Evolutionary conservation across 2,113 vertebrate species (phyloP).

Genomic region (Rallus limicola): DNA sequence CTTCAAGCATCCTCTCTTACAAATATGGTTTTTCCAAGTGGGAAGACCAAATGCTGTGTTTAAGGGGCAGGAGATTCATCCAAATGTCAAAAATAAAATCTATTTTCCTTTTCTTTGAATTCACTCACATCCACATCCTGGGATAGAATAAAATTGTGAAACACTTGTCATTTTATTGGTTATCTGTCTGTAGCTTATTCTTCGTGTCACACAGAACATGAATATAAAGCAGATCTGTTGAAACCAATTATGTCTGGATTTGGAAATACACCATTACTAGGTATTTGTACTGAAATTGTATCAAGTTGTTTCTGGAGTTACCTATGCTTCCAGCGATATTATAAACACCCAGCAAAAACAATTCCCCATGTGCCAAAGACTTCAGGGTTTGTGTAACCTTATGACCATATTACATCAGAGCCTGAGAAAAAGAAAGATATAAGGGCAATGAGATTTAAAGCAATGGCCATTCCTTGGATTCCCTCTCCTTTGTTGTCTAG

Average conservation of each 20-base stretch:
- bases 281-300: not conserved
- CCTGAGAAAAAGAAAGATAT: not conserved
- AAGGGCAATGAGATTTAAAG: not conserved
- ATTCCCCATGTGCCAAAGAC: not conserved
- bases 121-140: not conserved
- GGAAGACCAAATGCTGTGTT: not conserved
- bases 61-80: not conserved
- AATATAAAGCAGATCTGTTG: not conserved
- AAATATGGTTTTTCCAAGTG: not conserved
- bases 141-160: not conserved
- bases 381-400: not conserved
- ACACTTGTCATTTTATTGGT: not conserved
- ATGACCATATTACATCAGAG: not conserved
- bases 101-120: not conserved
- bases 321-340: not conserved
- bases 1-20: not conserved
- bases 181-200: not conserved
- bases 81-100: not conserved
- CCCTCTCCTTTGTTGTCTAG: not conserved
- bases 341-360: not conserved
- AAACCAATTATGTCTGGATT: not conserved
- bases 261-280: not conserved
- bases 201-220: not conserved
- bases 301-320: not conserved
- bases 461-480: not conserved